Evolutionary conservation across 2,888 invertebrate species (phyloP), one percentile per base, ranked within the genome.

Genomic region (Drosophila nr. fundita): DNA sequence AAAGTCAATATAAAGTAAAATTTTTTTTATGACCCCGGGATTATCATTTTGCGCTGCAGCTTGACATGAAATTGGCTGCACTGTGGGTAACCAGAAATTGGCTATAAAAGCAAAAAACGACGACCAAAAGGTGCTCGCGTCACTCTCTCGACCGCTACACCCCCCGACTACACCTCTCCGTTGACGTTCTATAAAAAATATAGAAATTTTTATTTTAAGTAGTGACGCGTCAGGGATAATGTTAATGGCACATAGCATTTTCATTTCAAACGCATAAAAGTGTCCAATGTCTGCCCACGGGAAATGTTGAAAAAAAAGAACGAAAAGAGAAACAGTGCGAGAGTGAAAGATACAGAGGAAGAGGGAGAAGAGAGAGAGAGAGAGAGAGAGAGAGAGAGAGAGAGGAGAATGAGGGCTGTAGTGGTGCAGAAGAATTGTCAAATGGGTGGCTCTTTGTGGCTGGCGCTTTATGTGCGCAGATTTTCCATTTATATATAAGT

Each of bases 1-100:
- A 87, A 89, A 87, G 87, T 87, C 89, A 89, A 87, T 87, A 89
- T 87, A 87, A 89, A 84, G 89, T 85, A 87, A 87, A 89, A 87
- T 83, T 88, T 76, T 79, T 90, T 90, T 90, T 89, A 88, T 84
- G 86, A 89, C 86, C 87, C 69, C 74, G 77, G 89, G 89, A 90
- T 90, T 90, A 90, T 83, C 90, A 86, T 90, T 89, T 86, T 86
- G 82, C 79, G 90, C 70, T 78, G 78, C 83, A 79, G 89, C 83
- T 87, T 82, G 83, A 83, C 80, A 86, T 88, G 87, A 88, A 90
- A 88, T 90, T 90, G 82, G 86, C 87, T 87, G 89, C 86, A 79
- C 78, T 83, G 87, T 84, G 86, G 87, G 86, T 89, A 89, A 83
- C 85, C 85, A 87, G 87, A 87, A 87, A 87, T 87, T 89, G 87